Conservation (phyloP, 1,140 invertebrate genomes). For the Ruditapes philippinarum region DNA sequence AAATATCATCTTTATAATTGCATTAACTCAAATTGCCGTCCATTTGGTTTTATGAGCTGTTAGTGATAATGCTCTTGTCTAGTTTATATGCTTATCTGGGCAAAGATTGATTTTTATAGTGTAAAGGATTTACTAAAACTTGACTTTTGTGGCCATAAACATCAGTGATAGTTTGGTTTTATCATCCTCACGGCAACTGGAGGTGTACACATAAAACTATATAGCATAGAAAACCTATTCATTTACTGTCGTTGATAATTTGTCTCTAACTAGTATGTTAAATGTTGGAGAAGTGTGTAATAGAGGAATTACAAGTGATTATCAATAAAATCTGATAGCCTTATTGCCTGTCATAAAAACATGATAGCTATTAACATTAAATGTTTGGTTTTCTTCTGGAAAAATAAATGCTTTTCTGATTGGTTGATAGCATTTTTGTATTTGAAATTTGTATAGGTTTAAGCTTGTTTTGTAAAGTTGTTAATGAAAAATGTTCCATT, state of each 20-base stretch:
- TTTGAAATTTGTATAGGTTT: too few relatives aligned
- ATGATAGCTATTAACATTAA: slow-evolving; percentile 11
- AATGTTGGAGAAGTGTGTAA: slow-evolving; percentile 3
- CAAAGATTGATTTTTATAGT: slow-evolving; percentile 62
- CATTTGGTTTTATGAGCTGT: slow-evolving; percentile 17
- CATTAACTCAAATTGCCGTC: neutral
- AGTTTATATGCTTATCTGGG: slow-evolving; percentile 6
- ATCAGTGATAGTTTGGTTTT: slow-evolving; percentile 52
- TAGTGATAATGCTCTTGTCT: neutral
- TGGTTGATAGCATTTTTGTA: neutral
- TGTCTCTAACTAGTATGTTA: slow-evolving; percentile 9
- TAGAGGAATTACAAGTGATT: slow-evolving; percentile 12
- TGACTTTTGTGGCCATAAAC: slow-evolving; percentile 63
- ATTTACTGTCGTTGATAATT: slow-evolving; percentile 37
- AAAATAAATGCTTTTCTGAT: neutral
- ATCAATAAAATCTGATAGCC: slow-evolving; percentile 54
- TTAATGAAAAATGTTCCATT: too few relatives aligned
- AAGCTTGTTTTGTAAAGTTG: too few relatives aligned
- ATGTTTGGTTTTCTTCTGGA: too few relatives aligned
- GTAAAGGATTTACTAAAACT: slow-evolving; percentile 53
- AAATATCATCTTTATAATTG: neutral
- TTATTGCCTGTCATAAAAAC: slow-evolving; percentile 5
- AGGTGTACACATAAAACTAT: slow-evolving; percentile 43
- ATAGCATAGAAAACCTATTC: neutral
- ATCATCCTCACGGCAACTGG: slow-evolving; percentile 15